Base-by-base conservation (phyloP, 2,797 vertebrate genomes). In the Ataeniobius toweri region DNA sequence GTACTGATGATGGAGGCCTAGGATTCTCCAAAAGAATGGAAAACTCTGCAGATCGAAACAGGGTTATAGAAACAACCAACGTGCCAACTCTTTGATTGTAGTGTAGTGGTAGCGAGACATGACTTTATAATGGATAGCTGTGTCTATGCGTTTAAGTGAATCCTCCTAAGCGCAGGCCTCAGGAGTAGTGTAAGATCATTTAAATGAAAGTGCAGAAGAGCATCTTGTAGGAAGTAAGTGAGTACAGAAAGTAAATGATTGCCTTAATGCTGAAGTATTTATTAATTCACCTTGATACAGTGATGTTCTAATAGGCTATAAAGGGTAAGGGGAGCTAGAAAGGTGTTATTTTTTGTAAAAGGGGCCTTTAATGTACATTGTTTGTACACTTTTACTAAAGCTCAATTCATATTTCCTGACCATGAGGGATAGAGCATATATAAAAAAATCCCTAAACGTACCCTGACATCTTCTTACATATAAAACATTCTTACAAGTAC, bases 171-270 rank as follows among this genome's bases (percentile, higher is more conserved):
- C 9, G 6, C 22, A 3, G 2, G 61, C 31, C 61, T 39, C 31
- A 3, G 18, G 61, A 65, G 18, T 39, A 7, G 1, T 63, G 12
- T 5, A 28, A 59, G 16, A 61, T 6, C 14, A 61, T 61, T 65
- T 46, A 7, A 65, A 65, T 22, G 18, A 39, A 18, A 65, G 7
- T 65, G 14, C 7, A 39, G 31, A 14, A 65, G 18, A 39, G 61
- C 31, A 39, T 39, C 61, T 65, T 39, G 39, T 65, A 65, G 20
- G 61, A 31, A 36, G 9, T 65, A 39, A 28, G 20, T 36, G 31
- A 65, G 61, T 65, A 36, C 31, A 65, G 31, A 26, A 65, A 36
- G 61, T 65, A 65, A 65, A 65, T 65, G 16, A 65, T 22, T 65
- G 18, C 18, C 31, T 65, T 39, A 16, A 39, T 65, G 61, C 28